Conservation (phyloP, 2,888 invertebrate species). For the Leucoma salicis region DNA sequence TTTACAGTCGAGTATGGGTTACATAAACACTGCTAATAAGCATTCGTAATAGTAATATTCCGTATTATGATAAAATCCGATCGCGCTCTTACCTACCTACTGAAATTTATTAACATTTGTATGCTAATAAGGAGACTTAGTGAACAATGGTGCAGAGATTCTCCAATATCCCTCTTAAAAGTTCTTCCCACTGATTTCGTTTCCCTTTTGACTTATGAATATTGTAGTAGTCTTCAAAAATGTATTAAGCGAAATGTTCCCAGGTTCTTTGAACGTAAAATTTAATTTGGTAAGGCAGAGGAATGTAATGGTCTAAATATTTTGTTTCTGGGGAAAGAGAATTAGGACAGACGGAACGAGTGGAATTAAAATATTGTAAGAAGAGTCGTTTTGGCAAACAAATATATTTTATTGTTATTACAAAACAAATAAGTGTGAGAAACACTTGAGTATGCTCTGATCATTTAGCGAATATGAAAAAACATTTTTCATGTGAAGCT, state of each 20-base stretch:
- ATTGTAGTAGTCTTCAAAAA: constrained; percentile 45
- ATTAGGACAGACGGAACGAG: constrained; percentile 13
- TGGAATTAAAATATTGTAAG: neutral
- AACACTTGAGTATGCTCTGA: neutral
- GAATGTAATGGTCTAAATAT: constrained; percentile 37
- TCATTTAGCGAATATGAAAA: too few relatives aligned
- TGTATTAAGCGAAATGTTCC: constrained; percentile 42
- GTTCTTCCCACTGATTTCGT: constrained; percentile 38
- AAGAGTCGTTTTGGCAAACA: too few relatives aligned
- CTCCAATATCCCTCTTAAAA: constrained; percentile 22
- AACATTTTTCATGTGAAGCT: too few relatives aligned
- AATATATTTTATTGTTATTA: too few relatives aligned
- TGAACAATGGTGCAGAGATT: constrained; percentile 25
- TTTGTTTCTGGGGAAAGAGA: constrained; percentile 24
- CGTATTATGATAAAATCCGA: too few relatives aligned
- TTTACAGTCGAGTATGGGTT: constrained; percentile 1
- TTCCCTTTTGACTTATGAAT: constrained; percentile 42
- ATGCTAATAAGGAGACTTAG: too few relatives aligned
- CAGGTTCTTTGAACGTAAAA: constrained; percentile 41
- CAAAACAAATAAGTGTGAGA: neutral
- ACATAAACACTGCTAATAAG: constrained; percentile 19
- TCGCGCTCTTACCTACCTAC: too few relatives aligned
- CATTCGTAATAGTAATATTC: constrained; percentile 15
- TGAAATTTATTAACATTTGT: too few relatives aligned
- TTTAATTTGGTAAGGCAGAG: constrained; percentile 37